phyloP scores from a whole-genome alignment of 2,113 vertebrate species.

The Peromyscus maniculatus region DNA sequence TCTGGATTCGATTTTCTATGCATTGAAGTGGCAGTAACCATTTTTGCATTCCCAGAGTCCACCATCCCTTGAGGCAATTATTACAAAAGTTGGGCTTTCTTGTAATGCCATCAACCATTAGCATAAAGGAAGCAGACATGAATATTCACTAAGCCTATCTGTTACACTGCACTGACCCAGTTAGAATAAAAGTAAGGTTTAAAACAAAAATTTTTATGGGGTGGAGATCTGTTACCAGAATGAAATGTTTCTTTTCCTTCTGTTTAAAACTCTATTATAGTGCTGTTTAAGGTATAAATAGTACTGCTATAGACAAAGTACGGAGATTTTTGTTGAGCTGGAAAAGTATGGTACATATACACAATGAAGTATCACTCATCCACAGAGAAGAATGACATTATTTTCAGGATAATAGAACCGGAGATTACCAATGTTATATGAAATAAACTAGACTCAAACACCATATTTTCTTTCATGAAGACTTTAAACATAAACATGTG shows the following conservation, averaged over 20 bases:
- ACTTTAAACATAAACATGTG: background rate
- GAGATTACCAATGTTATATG: background rate
- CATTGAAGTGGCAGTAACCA: background rate
- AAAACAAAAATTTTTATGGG: background rate
- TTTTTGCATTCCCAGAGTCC: background rate
- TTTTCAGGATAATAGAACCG: background rate
- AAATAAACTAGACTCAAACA: background rate
- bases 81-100: background rate
- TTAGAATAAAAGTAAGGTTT: background rate
- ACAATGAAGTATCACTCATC: background rate
- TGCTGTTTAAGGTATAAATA: background rate
- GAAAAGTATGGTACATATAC: background rate
- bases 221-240: background rate
- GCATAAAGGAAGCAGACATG: background rate
- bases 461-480: background rate
- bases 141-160: background rate
- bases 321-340: background rate
- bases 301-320: background rate
- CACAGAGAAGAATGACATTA: background rate
- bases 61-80: background rate
- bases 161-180: background rate
- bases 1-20: background rate
- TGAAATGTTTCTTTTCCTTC: background rate
- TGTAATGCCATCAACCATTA: background rate
- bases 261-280: background rate